Conservation (phyloP, 2,888 invertebrate species). For the Halictus quadricinctus region DNA sequence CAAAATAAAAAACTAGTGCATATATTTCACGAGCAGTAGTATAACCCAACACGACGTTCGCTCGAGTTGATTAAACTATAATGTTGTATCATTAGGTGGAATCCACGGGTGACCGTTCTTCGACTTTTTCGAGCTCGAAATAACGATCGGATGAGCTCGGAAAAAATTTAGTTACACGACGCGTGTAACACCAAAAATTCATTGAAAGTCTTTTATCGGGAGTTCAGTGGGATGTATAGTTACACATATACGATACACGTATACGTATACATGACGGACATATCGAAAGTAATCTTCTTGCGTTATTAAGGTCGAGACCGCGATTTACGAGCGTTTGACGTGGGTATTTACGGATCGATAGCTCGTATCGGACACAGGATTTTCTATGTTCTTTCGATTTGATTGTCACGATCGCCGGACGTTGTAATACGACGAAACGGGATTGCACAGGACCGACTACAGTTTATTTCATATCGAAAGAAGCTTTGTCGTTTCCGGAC, state of each 20-base stretch:
- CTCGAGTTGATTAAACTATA: not conserved
- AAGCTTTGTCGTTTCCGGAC: not conserved
- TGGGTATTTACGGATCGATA: conserved; percentile 43
- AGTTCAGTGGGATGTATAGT: not conserved
- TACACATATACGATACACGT: not conserved
- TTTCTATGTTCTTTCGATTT: not conserved
- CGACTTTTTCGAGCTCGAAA: not conserved
- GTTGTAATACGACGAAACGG: not conserved
- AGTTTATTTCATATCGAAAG: not conserved
- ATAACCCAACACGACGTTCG: not conserved
- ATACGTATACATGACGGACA: conserved; percentile 4
- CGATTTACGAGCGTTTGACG: conserved; percentile 38
- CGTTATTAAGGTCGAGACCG: conserved; percentile 41
- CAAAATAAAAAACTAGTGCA: too few relatives aligned
- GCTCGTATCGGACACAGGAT: conserved; percentile 31
- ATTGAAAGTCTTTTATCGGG: conserved; percentile 7
- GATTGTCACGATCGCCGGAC: conserved; percentile 12
- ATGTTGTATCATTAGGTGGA: not conserved
- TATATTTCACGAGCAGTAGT: too few relatives aligned
- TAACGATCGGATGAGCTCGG: conserved; percentile 20
- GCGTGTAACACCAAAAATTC: conserved; percentile 16
- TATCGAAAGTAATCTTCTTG: conserved; percentile 44
- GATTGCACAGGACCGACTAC: not conserved
- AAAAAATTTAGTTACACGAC: conserved; percentile 21
- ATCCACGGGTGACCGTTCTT: not conserved